Conservation (phyloP, 2,113 vertebrate genomes). For the Tangachromis dhanisi region DNA sequence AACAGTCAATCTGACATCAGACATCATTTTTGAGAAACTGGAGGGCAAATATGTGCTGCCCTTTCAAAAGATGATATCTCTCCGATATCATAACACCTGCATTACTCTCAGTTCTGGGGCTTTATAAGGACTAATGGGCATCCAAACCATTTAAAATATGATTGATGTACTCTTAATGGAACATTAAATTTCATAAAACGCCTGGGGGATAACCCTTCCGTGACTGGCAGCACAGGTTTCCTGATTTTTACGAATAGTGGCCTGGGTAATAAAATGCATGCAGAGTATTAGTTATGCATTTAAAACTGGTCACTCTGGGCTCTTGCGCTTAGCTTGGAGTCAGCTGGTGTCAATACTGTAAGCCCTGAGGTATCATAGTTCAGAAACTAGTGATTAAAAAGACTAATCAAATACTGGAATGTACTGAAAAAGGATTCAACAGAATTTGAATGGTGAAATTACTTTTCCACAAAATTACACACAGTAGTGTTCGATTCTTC, state of each 20-base stretch:
- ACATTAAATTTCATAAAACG: conserved; percentile 25
- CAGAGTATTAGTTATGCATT: conserved; percentile 1
- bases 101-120: not conserved
- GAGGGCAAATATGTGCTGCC: not conserved
- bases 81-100: conserved; percentile 1
- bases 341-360: not conserved
- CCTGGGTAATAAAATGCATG: not conserved
- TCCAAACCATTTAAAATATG: conserved; percentile 18
- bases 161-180: conserved; percentile 28
- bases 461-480: not conserved
- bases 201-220: not conserved
- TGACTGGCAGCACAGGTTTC: not conserved
- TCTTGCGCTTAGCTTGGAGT: not conserved
- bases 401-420: not conserved
- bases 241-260: conserved; percentile 10
- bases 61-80: conserved; percentile 11
- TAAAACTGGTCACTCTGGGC: not conserved
- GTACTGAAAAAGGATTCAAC: not conserved
- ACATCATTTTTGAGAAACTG: not conserved
- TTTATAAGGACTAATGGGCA: conserved; percentile 6
- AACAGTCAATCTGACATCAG: conserved; percentile 1
- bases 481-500: not conserved
- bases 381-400: not conserved
- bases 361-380: not conserved
- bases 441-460: not conserved